phyloP scores from a whole-genome alignment of 2,113 vertebrate genomes.

The Carassius auratus region DNA sequence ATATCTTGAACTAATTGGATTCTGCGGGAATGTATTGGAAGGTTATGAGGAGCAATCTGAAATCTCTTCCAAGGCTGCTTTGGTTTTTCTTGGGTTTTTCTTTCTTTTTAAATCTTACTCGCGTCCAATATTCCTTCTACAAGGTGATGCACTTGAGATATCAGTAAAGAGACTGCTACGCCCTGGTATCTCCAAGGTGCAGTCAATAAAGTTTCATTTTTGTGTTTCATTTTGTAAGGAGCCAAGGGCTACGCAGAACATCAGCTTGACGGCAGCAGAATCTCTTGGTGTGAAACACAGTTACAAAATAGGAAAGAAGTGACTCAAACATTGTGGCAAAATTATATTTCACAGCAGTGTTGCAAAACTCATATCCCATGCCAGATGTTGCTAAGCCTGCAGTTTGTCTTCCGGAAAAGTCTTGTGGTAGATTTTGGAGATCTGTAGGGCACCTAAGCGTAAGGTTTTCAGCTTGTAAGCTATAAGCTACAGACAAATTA shows the following conservation, averaged over 20 bases:
- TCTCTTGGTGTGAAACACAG: slow-evolving; percentile 9
- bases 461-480: not conserved
- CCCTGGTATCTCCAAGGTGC: slow-evolving; percentile 53
- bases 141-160: slow-evolving; percentile 57
- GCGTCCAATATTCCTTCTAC: too few species aligned
- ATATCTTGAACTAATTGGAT: slow-evolving; percentile 53
- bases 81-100: slow-evolving; percentile 43
- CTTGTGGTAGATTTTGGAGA: slow-evolving; percentile 17
- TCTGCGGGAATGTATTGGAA: slow-evolving; percentile 40
- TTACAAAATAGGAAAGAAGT: slow-evolving; percentile 20
- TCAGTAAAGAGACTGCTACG: slow-evolving; percentile 54
- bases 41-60: slow-evolving; percentile 42
- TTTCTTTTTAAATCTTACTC: too few species aligned
- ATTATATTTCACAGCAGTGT: slow-evolving; percentile 17
- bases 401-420: slow-evolving; percentile 21
- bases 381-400: slow-evolving; percentile 13
- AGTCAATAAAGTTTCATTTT: slow-evolving; percentile 66
- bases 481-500: slow-evolving; percentile 33
- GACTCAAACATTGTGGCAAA: slow-evolving; percentile 7
- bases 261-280: slow-evolving; percentile 38
- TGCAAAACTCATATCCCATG: slow-evolving; percentile 8
- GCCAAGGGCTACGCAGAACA: slow-evolving; percentile 54
- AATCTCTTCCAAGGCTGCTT: slow-evolving; percentile 49
- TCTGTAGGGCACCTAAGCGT: slow-evolving; percentile 13
- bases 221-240: slow-evolving; percentile 58